Evolutionary conservation across 2,113 vertebrate genomes (phyloP), one percentile per base, ranked within the genome.

Genomic region (Equus przewalskii): DNA sequence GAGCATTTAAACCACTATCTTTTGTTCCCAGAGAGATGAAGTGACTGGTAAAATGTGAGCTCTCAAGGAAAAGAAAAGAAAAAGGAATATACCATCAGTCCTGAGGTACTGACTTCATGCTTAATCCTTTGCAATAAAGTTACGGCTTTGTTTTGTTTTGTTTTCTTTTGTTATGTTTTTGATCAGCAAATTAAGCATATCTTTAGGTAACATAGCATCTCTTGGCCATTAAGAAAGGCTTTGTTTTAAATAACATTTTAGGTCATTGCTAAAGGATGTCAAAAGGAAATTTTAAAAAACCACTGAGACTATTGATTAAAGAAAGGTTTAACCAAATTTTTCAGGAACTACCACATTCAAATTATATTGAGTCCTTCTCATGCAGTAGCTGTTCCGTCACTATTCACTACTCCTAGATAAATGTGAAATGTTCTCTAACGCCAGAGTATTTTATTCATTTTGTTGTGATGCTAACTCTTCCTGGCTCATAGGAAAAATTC

Each of bases 381-480:
- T n/a, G 67, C 33, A 3, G 1, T 69, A 69, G 44, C n/a, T 56
- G 6, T 73, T 73, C 88, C 49, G 18, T 75, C 36, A 88, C 16
- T 72, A 80, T 73, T 93, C 22, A 75, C 7, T 65, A 67, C 5
- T 73, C 28, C 6, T 80, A 85, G 51, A 76, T 30, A 70, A 93
- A 87, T 96, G 30, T 46, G 12, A 72, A 75, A 51, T 28, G 83
- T 96, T 81, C 12, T 79, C 21, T 78, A 79, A 79, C 62, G 49
- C 13, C 46, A 54, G 93, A 90, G 15, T 26, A 86, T 73, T 88
- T 96, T 64, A 83, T 73, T 73, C 28, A 95, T 95, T 81, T 96
- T 51, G 56, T 1, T 73, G 30, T 82, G 30, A 91, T 69, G 11
- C 79, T 18, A 92, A 60, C 14, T 78, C 30, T 86, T 94, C 15